Evolutionary conservation across 2,797 vertebrate genomes (phyloP), one percentile per base, ranked within the genome.

Genomic region (Alfaro cultratus): DNA sequence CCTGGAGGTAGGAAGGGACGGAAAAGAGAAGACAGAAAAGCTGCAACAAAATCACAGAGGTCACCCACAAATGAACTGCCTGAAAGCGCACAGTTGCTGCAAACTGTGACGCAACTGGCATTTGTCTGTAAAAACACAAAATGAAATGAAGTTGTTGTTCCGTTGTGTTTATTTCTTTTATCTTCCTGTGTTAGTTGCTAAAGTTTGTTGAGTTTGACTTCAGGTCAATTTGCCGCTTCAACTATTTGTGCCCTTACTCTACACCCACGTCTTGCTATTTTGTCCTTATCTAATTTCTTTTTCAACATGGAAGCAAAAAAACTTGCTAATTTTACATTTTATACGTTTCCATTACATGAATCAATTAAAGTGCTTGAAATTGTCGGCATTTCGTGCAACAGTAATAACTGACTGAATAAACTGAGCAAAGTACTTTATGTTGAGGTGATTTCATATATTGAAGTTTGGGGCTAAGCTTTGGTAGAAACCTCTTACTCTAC

Each of bases 1-100:
- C 80, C 86, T 78, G 74, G 43, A 81, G 82, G 71, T 74, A 46
- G 64, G 64, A 26, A 85, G 31, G 57, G 70, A 75, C 13, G 41
- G 49, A 82, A 12, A 78, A 46, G 4, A 46, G 23, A 83, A 43
- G 55, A 70, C 16, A 53, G 46, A 53, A 31, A 74, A 62, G 75
- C 47, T 49, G 51, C 0, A 34, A 72, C 9, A 74, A 64, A 70
- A 75, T 68, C 45, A 55, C 16, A 49, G 70, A 45, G 72, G 73
- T 82, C 47, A 23, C n/a, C 34, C 29, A 9, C 29, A 51, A 57
- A 77, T 45, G 73, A 74, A 1, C 53, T 73, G 53, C 70, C 79
- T 76, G 16, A 57, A 68, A 75, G 68, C 13, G 9, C 49, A 26
- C 8, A 62, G 78, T 41, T 47, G 47, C 45, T 34, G 4, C 26